These are phyloP conservation scores for Drosophila truncata DNA, from an alignment of 1,140 invertebrate species.

Conservation along the genomic window DNA sequence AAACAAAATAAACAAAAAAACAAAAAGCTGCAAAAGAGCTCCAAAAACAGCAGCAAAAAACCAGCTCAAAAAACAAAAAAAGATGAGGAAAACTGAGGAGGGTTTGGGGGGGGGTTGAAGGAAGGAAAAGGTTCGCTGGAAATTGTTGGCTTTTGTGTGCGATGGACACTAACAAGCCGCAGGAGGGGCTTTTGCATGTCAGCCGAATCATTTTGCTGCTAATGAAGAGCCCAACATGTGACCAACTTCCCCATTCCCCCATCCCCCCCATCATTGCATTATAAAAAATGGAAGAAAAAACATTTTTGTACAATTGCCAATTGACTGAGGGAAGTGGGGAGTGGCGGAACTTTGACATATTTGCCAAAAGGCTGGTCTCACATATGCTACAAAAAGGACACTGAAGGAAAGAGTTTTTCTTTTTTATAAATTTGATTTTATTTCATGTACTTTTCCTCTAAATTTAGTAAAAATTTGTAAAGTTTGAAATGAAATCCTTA, in stretches of 20 bases:
- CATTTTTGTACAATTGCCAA: constrained; percentile 66
- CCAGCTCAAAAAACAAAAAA: constrained; percentile 12
- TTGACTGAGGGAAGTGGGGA: constrained; percentile 10
- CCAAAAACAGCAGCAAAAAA: constrained; percentile 3
- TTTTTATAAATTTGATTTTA: no score
- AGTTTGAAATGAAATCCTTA: no score
- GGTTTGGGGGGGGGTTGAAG: not conserved
- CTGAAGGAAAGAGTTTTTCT: not conserved
- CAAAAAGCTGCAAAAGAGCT: constrained; percentile 22
- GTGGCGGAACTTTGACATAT: constrained; percentile 55
- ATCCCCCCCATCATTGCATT: constrained; percentile 15
- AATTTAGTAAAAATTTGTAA: no score
- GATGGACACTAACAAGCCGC: constrained; percentile 55
- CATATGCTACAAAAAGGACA: constrained; percentile 7
- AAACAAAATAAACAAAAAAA: constrained; percentile 28
- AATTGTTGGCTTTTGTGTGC: constrained; percentile 63
- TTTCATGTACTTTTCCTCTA: no score
- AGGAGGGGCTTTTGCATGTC: constrained; percentile 38
- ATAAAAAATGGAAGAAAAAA: constrained; percentile 26
- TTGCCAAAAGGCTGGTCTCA: constrained; percentile 52
- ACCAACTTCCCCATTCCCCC: not conserved
- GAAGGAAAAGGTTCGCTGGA: constrained; percentile 32
- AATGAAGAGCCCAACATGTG: constrained; percentile 67
- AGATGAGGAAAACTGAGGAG: not conserved
- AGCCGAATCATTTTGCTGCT: constrained; percentile 54